Conservation (phyloP, 2,888 invertebrate genomes). For the Pristionchus entomophagus region DNA sequence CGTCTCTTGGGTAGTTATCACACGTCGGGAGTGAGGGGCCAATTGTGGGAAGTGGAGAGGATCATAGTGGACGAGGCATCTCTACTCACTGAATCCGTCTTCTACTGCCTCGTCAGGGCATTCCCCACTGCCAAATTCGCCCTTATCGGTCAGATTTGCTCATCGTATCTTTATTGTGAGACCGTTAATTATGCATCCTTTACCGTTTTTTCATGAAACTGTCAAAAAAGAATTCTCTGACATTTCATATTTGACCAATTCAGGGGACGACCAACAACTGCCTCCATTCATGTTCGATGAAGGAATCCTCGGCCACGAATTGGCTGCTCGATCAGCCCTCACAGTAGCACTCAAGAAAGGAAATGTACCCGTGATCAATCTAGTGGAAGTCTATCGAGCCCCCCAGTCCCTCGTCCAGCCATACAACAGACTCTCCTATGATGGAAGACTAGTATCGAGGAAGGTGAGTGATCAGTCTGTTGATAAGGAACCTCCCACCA, state of each 20-base stretch:
- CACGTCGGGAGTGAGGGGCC: not conserved
- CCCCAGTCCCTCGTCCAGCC: constrained; percentile 27
- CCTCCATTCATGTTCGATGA: constrained; percentile 40
- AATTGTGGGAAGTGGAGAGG: constrained; percentile 5
- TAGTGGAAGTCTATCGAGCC: constrained; percentile 19
- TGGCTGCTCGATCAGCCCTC: constrained; percentile 18
- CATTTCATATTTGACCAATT: too few species aligned
- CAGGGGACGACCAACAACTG: constrained; percentile 26
- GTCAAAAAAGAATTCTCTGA: too few species aligned
- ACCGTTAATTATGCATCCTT: too few species aligned
- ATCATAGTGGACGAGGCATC: constrained; percentile 31
- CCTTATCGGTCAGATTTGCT: not conserved
- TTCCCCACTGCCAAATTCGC: constrained; percentile 27
- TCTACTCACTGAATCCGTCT: constrained; percentile 26
- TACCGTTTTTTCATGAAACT: too few species aligned
- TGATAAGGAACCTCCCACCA: not conserved
- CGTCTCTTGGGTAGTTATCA: not conserved
- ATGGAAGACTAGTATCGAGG: not conserved
- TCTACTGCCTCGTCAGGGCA: constrained; percentile 34
- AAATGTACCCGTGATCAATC: constrained; percentile 23
- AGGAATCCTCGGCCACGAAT: constrained; percentile 32
- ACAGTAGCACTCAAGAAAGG: not conserved
- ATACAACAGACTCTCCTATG: constrained; percentile 23
- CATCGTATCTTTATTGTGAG: too few species aligned
- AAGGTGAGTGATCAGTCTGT: not conserved